Base-by-base conservation (phyloP, 1,140 invertebrate species). In the Drosophila sp. region DNA sequence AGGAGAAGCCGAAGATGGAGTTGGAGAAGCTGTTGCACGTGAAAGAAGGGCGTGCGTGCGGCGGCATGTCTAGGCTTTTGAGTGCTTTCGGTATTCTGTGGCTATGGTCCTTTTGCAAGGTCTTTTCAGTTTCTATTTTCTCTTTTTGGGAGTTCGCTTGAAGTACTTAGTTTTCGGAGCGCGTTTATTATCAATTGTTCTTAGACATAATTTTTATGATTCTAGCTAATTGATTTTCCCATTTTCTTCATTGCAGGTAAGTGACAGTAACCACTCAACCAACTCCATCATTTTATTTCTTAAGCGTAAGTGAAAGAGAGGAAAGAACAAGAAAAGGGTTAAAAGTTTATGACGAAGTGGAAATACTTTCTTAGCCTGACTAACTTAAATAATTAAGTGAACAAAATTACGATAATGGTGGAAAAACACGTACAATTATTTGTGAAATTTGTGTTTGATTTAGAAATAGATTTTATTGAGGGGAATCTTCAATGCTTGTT, bases 71-170 rank as follows among this genome's bases (percentile, higher is more conserved):
- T 76, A 72, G 83, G 72, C 70, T 70, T 71, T 70, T 79, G 70
- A 87, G 84, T 89, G 80, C 84, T 89, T 79, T 84, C 71, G 65
- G 47, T 83, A 23, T 23, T 47, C 23, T 50, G 70, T 60, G 85
- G 60, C 64, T 44, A 70, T 66, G 69, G 70, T 70, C 57, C 65
- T 66, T 72, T 72, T 56, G 58, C 55, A 23, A 8, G 38, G 23
- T 50, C 7, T 71, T 25, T 70, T 27, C 23, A 50, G 27, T 56
- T n/a, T 62, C 44, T 54, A 30, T 41, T 69, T 60, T 63, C n/a
- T 55, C 30, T 29, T 57, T 56, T 38, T 55, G 54, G 61, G 41
- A 61, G 60, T 66, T 76, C 64, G 50, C 72, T 78, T 78, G 67
- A 29, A 25, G 54, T 30, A 17, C 17, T 17, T 17, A 66, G 40